These are phyloP conservation scores for Harpagifer antarcticus DNA, from an alignment of 2,797 vertebrate species.

Conservation along the genomic window DNA sequence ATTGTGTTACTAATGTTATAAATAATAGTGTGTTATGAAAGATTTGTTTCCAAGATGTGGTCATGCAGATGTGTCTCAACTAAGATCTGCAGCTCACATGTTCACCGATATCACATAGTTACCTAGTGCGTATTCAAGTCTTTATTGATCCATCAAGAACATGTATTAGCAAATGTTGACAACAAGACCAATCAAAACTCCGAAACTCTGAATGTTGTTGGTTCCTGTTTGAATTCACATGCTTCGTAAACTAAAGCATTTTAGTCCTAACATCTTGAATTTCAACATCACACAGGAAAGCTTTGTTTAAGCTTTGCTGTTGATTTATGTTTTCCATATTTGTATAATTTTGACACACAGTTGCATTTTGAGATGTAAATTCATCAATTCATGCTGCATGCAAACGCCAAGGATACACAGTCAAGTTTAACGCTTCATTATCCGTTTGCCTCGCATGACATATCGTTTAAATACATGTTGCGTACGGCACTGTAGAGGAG, in stretches of 20 bases:
- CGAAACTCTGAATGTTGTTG: background rate
- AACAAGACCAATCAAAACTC: background rate
- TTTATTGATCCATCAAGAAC: background rate
- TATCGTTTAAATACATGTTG: constrained; percentile 21
- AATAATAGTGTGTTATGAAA: constrained; percentile 20
- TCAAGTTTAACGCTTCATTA: constrained; percentile 16
- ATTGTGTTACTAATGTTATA: constrained; percentile 50
- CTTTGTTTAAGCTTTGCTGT: constrained; percentile 26
- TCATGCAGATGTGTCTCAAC: constrained; percentile 6
- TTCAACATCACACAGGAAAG: constrained; percentile 19
- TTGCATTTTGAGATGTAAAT: constrained; percentile 4
- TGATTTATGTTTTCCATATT: constrained; percentile 28
- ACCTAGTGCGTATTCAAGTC: background rate
- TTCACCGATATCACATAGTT: background rate
- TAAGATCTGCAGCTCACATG: background rate
- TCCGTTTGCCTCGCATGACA: constrained; percentile 38
- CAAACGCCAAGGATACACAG: constrained; percentile 11
- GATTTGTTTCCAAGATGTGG: constrained; percentile 32
- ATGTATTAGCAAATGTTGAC: background rate
- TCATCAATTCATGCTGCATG: constrained; percentile 20
- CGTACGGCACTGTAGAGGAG: constrained; percentile 1
- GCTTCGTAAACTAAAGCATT: background rate
- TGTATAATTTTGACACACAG: constrained; percentile 16
- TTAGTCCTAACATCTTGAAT: constrained; percentile 20
- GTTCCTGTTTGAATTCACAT: constrained; percentile 1